These are phyloP conservation scores for Phaonia tiefii DNA, from an alignment of 2,888 invertebrate genomes.

Conservation along the genomic window DNA sequence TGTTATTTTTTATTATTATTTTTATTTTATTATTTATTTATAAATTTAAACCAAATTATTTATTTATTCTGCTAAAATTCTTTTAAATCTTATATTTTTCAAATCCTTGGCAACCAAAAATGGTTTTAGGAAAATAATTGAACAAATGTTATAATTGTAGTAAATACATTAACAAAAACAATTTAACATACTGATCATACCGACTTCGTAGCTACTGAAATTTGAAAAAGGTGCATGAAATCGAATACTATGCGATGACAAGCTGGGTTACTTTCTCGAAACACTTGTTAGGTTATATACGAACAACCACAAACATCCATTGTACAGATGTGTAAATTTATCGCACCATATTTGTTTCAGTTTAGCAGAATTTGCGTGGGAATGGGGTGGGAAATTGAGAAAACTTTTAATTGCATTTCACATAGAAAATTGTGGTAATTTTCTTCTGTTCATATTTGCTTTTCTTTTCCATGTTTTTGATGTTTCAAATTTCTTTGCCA, in stretches of 20 bases:
- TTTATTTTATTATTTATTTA: too few relatives aligned
- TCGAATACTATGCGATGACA: constrained; percentile 38
- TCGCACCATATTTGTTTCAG: constrained; percentile 32
- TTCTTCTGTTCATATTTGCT: constrained; percentile 29
- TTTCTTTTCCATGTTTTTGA: neutral
- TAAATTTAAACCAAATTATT: too few relatives aligned
- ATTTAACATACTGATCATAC: neutral
- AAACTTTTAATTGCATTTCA: constrained; percentile 56
- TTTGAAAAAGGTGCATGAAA: neutral
- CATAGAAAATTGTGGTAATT: constrained; percentile 25
- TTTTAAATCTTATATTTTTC: too few relatives aligned
- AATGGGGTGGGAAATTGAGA: constrained; percentile 19
- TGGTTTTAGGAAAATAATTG: too few relatives aligned
- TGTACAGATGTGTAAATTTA: constrained; percentile 4
- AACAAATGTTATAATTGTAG: too few relatives aligned
- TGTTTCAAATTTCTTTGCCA: constrained; percentile 17
- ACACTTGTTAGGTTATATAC: neutral
- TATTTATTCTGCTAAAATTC: too few relatives aligned
- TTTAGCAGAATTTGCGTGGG: neutral
- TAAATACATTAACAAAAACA: too few relatives aligned
- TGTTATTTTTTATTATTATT: too few relatives aligned
- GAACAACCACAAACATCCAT: constrained; percentile 9
- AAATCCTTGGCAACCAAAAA: too few relatives aligned
- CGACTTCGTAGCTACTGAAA: neutral
- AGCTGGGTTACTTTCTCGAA: constrained; percentile 43